Percentiles rank a stretch among this genome's conserved stretches.
Evolutionary conservation across 2,113 vertebrate genomes (phyloP).

Genomic region (Arizona elegans): DNA sequence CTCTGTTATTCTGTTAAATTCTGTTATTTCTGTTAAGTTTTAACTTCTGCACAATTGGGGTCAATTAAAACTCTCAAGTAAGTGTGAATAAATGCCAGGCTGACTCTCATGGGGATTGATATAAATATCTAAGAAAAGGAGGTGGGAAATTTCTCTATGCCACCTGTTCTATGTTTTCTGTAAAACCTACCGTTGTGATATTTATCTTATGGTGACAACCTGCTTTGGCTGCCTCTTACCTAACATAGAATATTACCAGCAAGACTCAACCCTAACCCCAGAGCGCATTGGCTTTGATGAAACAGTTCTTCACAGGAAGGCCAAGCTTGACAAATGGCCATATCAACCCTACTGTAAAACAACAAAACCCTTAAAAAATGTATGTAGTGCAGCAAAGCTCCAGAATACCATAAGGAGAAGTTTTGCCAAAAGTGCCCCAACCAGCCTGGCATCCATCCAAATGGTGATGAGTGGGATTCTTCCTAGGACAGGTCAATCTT

Average conservation of each 20-base stretch:
- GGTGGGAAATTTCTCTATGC: background rate
- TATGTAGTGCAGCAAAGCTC: background rate
- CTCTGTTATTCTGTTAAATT: background rate
- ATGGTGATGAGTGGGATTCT: background rate
- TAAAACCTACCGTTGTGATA: background rate
- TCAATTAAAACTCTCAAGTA: background rate
- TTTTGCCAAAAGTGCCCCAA: background rate
- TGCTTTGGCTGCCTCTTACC: background rate
- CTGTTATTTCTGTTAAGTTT: background rate
- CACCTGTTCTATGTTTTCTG: background rate
- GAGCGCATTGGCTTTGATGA: background rate
- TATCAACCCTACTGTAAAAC: background rate
- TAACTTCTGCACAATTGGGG: background rate
- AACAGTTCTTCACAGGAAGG: background rate
- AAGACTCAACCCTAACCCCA: background rate
- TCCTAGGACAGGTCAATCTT: background rate
- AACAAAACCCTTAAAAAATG: background rate
- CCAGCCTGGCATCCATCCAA: background rate
- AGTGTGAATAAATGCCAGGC: background rate
- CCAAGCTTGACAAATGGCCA: background rate
- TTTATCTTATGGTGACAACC: background rate
- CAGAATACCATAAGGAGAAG: background rate
- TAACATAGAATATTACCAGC: background rate
- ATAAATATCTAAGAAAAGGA: background rate
- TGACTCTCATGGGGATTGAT: background rate